A percentile compares a stretch with the other conserved stretches of the same genome.
Evolutionary conservation across 2,888 invertebrate species (phyloP).

Genomic region (Euplexia lucipara): DNA sequence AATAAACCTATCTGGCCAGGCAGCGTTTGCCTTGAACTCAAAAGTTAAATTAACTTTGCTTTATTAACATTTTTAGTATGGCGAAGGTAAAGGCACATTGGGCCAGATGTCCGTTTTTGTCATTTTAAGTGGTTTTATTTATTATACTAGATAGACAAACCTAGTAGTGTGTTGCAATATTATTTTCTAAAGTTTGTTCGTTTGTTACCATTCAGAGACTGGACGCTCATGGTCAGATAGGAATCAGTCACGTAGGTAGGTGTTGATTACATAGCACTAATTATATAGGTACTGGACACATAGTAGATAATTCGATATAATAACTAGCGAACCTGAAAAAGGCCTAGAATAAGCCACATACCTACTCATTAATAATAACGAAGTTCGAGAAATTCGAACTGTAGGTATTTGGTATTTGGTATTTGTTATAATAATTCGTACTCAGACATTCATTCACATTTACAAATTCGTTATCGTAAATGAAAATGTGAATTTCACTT

Average conservation of each 20-base stretch:
- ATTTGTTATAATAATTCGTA: no score
- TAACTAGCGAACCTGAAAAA: no score
- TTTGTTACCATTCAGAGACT: slow-evolving; percentile 39
- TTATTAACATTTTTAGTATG: slow-evolving; percentile 48
- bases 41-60: slow-evolving; percentile 50
- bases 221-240: slow-evolving; percentile 45
- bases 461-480: no score
- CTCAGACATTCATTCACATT: no score
- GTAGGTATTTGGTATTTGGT: no score
- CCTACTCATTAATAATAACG: no score
- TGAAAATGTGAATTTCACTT: no score
- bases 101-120: slow-evolving; percentile 47
- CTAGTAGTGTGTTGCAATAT: slow-evolving; percentile 44
- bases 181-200: slow-evolving; percentile 35
- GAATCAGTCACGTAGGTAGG: slow-evolving; percentile 47
- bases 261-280: slow-evolving; percentile 38
- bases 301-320: slow-evolving; percentile 29
- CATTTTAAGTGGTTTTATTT: slow-evolving; percentile 35
- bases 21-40: slow-evolving; percentile 60
- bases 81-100: slow-evolving; percentile 48
- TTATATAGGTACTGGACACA: slow-evolving; percentile 16
- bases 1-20: slow-evolving; percentile 43
- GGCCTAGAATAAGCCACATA: no score
- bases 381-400: no score
- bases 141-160: slow-evolving; percentile 39